Conservation (phyloP, 2,113 vertebrate species). For the Ceyx margarethae region DNA sequence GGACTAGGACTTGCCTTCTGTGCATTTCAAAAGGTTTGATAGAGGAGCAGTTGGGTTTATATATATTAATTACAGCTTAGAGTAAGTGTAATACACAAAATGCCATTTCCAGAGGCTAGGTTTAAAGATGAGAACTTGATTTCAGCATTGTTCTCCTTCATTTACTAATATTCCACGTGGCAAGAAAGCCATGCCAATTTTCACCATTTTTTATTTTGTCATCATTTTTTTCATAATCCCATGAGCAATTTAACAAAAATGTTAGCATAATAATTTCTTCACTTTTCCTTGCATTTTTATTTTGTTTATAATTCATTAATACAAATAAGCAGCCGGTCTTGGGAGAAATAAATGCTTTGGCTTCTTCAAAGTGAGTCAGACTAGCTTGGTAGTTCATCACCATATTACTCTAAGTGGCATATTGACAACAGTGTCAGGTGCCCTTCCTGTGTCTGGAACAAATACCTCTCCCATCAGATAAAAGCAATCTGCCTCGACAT, state of each 20-base stretch:
- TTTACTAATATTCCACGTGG: background rate
- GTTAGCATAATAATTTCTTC: background rate
- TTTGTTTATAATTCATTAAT: background rate
- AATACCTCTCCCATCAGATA: background rate
- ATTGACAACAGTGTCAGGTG: conserved; percentile 6
- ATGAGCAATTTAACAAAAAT: background rate
- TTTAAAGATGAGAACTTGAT: background rate
- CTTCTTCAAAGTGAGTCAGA: background rate
- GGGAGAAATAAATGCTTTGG: background rate
- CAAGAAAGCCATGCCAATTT: background rate
- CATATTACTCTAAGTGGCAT: background rate
- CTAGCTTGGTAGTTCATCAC: background rate
- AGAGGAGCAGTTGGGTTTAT: background rate
- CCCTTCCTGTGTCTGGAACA: background rate
- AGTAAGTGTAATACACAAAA: background rate
- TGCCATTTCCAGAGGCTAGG: background rate
- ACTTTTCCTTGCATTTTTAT: background rate
- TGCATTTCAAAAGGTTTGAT: background rate
- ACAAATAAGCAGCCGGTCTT: background rate
- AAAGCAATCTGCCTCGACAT: background rate
- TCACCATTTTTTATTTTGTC: background rate
- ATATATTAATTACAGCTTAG: background rate
- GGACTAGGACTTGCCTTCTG: background rate
- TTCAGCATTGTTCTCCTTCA: background rate
- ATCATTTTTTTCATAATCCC: background rate